Evolutionary conservation across 1,140 invertebrate species (phyloP).

Genomic region (Aphidius gifuensis): DNA sequence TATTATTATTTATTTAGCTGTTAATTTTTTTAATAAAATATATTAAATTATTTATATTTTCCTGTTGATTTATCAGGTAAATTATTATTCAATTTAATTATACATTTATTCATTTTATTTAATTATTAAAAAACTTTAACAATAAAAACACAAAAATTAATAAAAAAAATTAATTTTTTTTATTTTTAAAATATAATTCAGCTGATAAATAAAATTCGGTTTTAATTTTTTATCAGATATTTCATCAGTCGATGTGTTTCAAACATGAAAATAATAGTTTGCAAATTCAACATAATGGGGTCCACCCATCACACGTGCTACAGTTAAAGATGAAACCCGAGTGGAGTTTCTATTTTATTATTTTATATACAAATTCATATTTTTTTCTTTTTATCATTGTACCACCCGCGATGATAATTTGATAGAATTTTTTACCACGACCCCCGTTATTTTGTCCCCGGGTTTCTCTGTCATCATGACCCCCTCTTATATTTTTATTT

Average conservation of each 20-base stretch:
- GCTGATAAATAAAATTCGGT: too few species aligned
- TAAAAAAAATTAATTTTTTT: too few species aligned
- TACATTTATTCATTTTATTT: background rate
- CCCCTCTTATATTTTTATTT: background rate
- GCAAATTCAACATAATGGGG: conserved; percentile 32
- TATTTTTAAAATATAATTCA: too few species aligned
- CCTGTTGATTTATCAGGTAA: too few species aligned
- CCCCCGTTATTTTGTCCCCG: conserved; percentile 29
- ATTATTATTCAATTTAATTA: background rate
- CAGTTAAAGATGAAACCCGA: conserved; percentile 39
- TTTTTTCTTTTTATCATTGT: conserved; percentile 22
- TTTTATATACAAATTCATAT: conserved; percentile 17
- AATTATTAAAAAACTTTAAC: background rate
- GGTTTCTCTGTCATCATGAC: background rate
- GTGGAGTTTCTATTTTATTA: conserved; percentile 42
- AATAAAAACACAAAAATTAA: too few species aligned
- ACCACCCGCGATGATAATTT: conserved; percentile 39
- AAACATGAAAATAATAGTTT: conserved; percentile 44
- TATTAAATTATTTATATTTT: too few species aligned
- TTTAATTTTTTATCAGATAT: conserved; percentile 17
- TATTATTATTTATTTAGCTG: too few species aligned
- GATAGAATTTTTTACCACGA: conserved; percentile 30
- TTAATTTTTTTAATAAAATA: too few species aligned
- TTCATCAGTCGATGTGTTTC: background rate
- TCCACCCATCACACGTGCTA: conserved; percentile 43